Percentiles rank a stretch among this genome's conserved stretches.
Evolutionary conservation across 2,797 vertebrate species (phyloP).

Genomic region (Ambastaia sidthimunki): DNA sequence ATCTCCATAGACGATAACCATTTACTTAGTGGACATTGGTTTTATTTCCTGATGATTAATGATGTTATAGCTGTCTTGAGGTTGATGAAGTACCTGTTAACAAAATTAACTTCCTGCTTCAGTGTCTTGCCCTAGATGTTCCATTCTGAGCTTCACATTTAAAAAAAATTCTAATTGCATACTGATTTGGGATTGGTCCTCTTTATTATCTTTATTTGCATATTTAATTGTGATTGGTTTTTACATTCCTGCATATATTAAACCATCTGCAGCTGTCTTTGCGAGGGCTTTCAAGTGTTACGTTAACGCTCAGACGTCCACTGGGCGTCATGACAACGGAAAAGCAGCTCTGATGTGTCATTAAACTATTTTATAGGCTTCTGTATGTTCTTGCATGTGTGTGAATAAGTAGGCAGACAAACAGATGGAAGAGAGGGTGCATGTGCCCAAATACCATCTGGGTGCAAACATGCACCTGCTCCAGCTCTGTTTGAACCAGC

Average conservation of each 20-base stretch:
- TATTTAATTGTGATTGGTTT: too few species aligned
- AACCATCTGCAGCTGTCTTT: too few species aligned
- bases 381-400: constrained; percentile 27
- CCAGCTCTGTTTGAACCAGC: background rate
- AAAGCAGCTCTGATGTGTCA: background rate
- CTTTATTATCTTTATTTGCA: too few species aligned
- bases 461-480: background rate
- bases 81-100: constrained; percentile 16
- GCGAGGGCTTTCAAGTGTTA: too few species aligned
- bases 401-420: constrained; percentile 29
- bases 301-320: too few species aligned
- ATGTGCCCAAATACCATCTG: constrained; percentile 48
- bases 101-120: background rate
- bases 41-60: background rate
- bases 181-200: too few species aligned
- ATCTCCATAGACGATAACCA: background rate
- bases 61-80: background rate
- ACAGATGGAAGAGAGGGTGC: constrained; percentile 39
- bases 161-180: background rate
- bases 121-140: background rate
- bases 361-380: constrained; percentile 13
- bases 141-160: background rate
- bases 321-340: background rate
- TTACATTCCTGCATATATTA: too few species aligned
- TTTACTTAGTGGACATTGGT: background rate